A percentile compares a stretch with the other conserved stretches of the same genome.
phyloP scores from a whole-genome alignment of 2,888 invertebrate genomes.

The Listrodromus nycthemerus region DNA sequence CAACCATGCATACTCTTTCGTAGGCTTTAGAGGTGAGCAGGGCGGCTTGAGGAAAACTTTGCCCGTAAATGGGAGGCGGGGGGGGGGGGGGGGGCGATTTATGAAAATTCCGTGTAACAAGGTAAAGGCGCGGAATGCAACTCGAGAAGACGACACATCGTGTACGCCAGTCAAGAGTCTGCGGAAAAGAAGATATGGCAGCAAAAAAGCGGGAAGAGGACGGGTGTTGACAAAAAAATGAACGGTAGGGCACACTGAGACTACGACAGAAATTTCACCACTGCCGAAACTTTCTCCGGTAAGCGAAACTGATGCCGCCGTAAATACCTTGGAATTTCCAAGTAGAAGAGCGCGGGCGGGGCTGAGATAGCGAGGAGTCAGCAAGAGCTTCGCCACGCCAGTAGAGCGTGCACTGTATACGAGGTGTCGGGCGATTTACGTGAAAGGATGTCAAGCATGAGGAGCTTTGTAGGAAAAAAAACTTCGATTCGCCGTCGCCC shows the following conservation, averaged over 20 bases:
- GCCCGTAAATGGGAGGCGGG: constrained; percentile 71
- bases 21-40: constrained; percentile 44
- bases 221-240: constrained; percentile 29
- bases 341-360: constrained; percentile 32
- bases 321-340: constrained; percentile 77
- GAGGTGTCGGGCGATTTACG: constrained; percentile 3
- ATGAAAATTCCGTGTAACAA: constrained; percentile 77
- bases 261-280: constrained; percentile 56
- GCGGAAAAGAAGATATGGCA: constrained; percentile 36
- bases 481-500: constrained; percentile 68
- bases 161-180: constrained; percentile 58
- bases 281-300: constrained; percentile 71
- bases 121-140: constrained; percentile 73
- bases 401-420: background rate
- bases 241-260: constrained; percentile 23
- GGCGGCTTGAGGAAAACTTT: constrained; percentile 68
- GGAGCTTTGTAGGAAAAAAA: constrained; percentile 41
- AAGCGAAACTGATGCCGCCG: constrained; percentile 77
- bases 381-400: constrained; percentile 18
- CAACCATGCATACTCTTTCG: constrained; percentile 13
- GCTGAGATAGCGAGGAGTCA: constrained; percentile 26
- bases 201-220: background rate
- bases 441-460: background rate
- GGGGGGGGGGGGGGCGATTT: constrained; percentile 70
- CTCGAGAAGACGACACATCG: constrained; percentile 56